These are phyloP conservation scores for Aleadryas rufinucha DNA, from an alignment of 2,113 vertebrate genomes.

Conservation along the genomic window DNA sequence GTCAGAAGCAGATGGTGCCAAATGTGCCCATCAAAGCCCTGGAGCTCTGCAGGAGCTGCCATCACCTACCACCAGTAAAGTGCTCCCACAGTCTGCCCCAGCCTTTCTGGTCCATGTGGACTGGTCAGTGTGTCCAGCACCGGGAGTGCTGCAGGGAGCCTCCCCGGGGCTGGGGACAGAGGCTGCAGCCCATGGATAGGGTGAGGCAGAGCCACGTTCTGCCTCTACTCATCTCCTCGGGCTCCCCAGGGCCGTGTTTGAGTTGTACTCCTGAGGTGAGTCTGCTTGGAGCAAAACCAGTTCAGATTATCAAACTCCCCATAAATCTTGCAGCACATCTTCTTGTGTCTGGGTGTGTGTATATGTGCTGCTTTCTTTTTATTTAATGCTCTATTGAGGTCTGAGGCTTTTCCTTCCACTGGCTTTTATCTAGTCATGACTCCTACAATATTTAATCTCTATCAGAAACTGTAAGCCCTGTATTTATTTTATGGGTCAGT, in stretches of 20 bases:
- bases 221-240: not conserved
- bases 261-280: not conserved
- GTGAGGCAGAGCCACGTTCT: not conserved
- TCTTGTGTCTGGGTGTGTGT: not conserved
- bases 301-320: not conserved
- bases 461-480: constrained; percentile 68
- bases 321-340: not conserved
- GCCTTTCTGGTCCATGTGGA: accelerated
- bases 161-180: not conserved
- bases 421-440: constrained; percentile 71
- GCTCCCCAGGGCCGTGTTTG: not conserved
- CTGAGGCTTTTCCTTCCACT: constrained; percentile 57
- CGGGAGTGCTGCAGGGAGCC: not conserved
- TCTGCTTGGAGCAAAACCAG: not conserved
- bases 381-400: constrained; percentile 40
- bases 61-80: accelerated
- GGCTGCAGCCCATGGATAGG: not conserved
- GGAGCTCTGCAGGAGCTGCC: not conserved
- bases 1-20: too few species aligned
- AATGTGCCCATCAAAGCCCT: not conserved
- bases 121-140: not conserved
- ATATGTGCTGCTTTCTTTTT: not conserved
- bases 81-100: not conserved
- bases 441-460: constrained; percentile 74
- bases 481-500: constrained; percentile 72